Evolutionary conservation across 2,888 invertebrate species (phyloP).

Genomic region (Lagria hirta): DNA sequence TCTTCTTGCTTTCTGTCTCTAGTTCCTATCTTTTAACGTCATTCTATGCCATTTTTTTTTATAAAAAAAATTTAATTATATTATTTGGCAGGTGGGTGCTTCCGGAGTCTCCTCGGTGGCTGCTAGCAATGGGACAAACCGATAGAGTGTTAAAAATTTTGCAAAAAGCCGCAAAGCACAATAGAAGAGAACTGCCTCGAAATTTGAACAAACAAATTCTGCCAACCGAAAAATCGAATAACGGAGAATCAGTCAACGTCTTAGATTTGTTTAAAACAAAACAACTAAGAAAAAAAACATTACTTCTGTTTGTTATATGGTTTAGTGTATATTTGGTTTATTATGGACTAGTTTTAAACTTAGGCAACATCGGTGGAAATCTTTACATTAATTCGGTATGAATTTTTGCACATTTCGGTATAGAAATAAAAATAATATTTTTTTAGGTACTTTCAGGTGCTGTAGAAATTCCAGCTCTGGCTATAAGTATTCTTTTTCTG

Average conservation of each 20-base stretch:
- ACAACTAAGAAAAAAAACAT: slow-evolving; percentile 66
- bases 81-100: slow-evolving; percentile 75
- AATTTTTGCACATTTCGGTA: slow-evolving; percentile 26
- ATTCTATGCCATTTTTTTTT: neutral
- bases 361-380: slow-evolving; percentile 74
- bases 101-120: slow-evolving; percentile 81
- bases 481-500: slow-evolving; percentile 73
- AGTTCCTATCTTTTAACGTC: neutral
- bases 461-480: slow-evolving; percentile 78
- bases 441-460: slow-evolving; percentile 65
- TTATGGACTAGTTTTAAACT: slow-evolving; percentile 74
- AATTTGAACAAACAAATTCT: slow-evolving; percentile 69
- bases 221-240: slow-evolving; percentile 57
- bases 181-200: slow-evolving; percentile 64
- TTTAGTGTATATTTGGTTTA: slow-evolving; percentile 77
- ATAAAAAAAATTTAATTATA: too few relatives aligned
- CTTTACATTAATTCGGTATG: slow-evolving; percentile 73
- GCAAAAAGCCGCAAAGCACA: slow-evolving; percentile 66
- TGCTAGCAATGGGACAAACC: slow-evolving; percentile 70
- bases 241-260: slow-evolving; percentile 55
- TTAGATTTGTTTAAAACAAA: slow-evolving; percentile 67
- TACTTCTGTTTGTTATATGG: slow-evolving; percentile 74
- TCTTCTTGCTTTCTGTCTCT: too few relatives aligned
- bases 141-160: slow-evolving; percentile 68
- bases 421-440: slow-evolving; percentile 7